Base-by-base conservation (phyloP, 2,113 vertebrate genomes). In the Notarius quadriscutis region DNA sequence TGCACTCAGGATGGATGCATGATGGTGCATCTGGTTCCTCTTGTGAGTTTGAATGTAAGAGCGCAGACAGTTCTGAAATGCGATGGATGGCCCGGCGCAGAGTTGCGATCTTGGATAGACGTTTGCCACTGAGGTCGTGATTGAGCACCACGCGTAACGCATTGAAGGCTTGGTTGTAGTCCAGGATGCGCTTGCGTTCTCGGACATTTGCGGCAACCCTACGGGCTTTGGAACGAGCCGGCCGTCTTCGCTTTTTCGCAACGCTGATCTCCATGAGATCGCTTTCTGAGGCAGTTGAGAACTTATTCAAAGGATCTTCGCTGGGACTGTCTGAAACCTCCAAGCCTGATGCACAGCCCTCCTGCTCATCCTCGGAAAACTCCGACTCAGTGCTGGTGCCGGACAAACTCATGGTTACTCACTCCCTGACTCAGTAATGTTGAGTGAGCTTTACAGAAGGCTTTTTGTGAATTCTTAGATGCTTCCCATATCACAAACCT, bases 121-220 rank as follows among this genome's bases (percentile, higher is more conserved):
- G 93, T 92, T 99, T 99, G 87, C 98, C 97, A 0, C 94, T 95
- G 8, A 97, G 95, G 94, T 99, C 97, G 1, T 99, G 98, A 57
- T 94, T 96, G 81, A 99, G 95, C 20, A 96, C 94, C 18, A 96
- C 88, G 0, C 98, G 96, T 81, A 99, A 95, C 12, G 97, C 96
- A 2, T 99, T 98, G 91, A 99, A 99, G 1, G 98, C 98, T 91
- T 98, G 97, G 91, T 99, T 99, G 95, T 99, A 99, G 91, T 99
- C 98, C 95, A 99, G 94, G 91, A 99, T 99, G 88, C 98, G 96
- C 90, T 97, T 99, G 60, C 98, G 94, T 94, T 99, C 98, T 0
- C 98, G 93, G 88, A 99, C 96, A 0, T 99, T 99, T 90, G 98
- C 98, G 0, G 98, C 97, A 90, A 97, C 96, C 72, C 98, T 94